Evolutionary conservation across 2,888 invertebrate genomes (phyloP), one percentile per base, ranked within the genome.

Genomic region (Calameuta idolon): DNA sequence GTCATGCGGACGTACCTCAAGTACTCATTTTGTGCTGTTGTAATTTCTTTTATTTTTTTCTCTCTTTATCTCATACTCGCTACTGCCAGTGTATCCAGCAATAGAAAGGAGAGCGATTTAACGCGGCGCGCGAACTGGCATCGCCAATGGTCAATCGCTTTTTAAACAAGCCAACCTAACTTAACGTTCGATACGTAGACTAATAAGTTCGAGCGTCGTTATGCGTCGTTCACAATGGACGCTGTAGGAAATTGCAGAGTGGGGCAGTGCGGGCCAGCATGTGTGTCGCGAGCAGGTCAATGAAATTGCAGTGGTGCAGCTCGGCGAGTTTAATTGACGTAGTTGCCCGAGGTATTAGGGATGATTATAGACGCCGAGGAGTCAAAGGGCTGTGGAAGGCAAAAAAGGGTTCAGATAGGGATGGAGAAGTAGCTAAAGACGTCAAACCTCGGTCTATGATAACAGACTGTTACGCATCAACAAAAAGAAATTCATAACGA

Each of bases 321-420:
- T 75, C 78, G 68, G 76, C 82, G 83, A 81, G 79, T 81, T 81
- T 83, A 84, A 85, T 84, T 85, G 83, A 84, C 81, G 81, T 78
- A 76, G 77, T 76, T 40, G 75, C 30, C 15, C 30, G 40, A 31
- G 40, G 9, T 9, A 55, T 9, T 9, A 9, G 55, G 55, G 55
- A 55, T 55, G 55, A 55, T 55, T 55, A 55, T 55, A 55, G 55
- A 23, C 9, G 23, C 2, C 23, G 23, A 55, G 55, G 9, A 23
- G 9, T 9, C 9, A 55, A 23, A 23, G 40, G 15, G 40, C 0
- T 23, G 1, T 1, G 15, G 2, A 4, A 15, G 1, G 4, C 1
- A 40, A 15, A 15, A 5, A 23, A 23, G 55, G 15, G 9, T 55
- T 55, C 2, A 9, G 9, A 37, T 12, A 35, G 5, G 9, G 9